Evolutionary conservation across 2,113 vertebrate species (phyloP).

Genomic region (Cryptomyrus ogoouensis): DNA sequence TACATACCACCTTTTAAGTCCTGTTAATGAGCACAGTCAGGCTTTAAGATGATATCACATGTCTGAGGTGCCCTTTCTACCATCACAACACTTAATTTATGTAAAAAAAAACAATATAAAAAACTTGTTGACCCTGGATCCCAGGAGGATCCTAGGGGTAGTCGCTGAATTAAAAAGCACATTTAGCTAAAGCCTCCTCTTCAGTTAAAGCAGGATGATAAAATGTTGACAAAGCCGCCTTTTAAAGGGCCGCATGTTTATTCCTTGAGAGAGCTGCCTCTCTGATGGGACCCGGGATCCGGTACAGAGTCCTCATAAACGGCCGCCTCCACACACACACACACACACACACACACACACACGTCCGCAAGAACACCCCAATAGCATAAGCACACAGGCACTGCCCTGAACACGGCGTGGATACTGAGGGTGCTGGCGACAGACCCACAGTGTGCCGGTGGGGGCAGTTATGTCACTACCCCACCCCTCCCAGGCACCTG

Average conservation of each 20-base stretch:
- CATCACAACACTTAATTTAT: background rate
- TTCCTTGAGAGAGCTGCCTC: slow-evolving; percentile 22
- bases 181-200: slow-evolving; percentile 50
- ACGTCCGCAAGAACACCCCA: slow-evolving; percentile 10
- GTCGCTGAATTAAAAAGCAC: slow-evolving; percentile 33
- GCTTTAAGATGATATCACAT: background rate
- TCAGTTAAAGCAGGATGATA: slow-evolving; percentile 43
- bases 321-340: background rate
- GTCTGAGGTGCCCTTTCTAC: background rate
- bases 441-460: background rate
- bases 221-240: slow-evolving; percentile 54
- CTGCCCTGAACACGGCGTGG: background rate
- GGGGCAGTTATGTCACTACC: background rate
- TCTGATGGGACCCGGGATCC: background rate
- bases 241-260: slow-evolving; percentile 31
- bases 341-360: background rate
- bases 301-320: slow-evolving; percentile 13
- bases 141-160: slow-evolving; percentile 48
- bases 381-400: background rate
- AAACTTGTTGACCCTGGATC: slow-evolving; percentile 25
- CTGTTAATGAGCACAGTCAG: background rate
- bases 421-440: background rate
- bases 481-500: background rate
- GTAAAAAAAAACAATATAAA: background rate
- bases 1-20: background rate